Conservation (phyloP, 2,888 invertebrate genomes). For the Cryptocephalus primarius region DNA sequence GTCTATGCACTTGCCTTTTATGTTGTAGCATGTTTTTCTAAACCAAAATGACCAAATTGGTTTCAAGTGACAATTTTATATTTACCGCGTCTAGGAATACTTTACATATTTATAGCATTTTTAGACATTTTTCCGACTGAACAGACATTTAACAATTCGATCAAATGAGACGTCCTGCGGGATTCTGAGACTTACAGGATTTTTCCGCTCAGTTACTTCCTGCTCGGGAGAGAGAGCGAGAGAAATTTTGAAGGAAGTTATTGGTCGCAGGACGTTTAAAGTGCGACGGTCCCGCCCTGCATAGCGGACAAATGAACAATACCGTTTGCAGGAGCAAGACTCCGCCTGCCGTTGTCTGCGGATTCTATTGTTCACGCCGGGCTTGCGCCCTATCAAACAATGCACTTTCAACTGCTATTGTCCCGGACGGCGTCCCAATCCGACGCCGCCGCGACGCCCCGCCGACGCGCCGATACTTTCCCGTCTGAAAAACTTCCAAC, state of each 20-base stretch:
- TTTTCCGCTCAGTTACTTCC: slow-evolving; percentile 1
- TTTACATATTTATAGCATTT: too few relatives aligned
- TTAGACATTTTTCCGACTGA: too few relatives aligned
- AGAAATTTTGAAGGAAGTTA: slow-evolving; percentile 13
- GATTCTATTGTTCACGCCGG: slow-evolving; percentile 32
- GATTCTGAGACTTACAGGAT: too few relatives aligned
- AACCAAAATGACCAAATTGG: too few relatives aligned
- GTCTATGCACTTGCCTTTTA: too few relatives aligned
- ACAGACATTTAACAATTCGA: too few relatives aligned
- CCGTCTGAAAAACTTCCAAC: too few relatives aligned
- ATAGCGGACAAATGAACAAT: slow-evolving; percentile 35
- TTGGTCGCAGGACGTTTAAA: slow-evolving; percentile 19
- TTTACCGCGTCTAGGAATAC: too few relatives aligned
- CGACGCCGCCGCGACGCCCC: slow-evolving; percentile 18
- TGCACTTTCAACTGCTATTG: slow-evolving; percentile 32
- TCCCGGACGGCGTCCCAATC: slow-evolving; percentile 32
- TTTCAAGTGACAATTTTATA: too few relatives aligned
- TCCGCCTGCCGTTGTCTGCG: slow-evolving; percentile 34
- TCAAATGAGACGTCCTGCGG: too few relatives aligned
- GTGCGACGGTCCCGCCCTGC: slow-evolving; percentile 22
- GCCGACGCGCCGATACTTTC: too few relatives aligned
- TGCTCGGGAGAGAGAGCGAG: not conserved
- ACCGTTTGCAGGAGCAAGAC: slow-evolving; percentile 28
- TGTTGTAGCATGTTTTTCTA: too few relatives aligned
- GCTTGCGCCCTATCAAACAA: slow-evolving; percentile 34